A percentile compares a stretch with the other conserved stretches of the same genome.
These are phyloP conservation scores for Psittacula echo DNA, from an alignment of 2,797 vertebrate species.

Conservation along the genomic window DNA sequence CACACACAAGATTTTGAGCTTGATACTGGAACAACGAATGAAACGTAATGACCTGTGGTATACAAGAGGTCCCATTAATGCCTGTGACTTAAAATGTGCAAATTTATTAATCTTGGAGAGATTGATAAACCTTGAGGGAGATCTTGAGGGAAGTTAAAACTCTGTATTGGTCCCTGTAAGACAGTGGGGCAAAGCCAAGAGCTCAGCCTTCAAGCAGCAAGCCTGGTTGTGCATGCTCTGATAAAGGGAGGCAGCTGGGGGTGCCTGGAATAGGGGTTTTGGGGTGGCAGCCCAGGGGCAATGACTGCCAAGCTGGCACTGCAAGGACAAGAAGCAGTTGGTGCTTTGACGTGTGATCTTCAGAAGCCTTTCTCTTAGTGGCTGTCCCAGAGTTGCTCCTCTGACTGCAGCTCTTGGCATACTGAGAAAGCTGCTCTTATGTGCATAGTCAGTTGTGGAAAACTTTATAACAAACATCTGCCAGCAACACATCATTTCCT, in stretches of 20 bases:
- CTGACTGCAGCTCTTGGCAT: background rate
- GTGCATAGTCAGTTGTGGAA: background rate
- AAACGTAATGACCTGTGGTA: background rate
- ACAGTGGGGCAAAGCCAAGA: background rate
- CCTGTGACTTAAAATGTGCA: background rate
- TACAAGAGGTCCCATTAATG: background rate
- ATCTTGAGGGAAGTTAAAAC: background rate
- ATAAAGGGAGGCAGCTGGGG: background rate
- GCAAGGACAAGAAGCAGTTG: background rate
- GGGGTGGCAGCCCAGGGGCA: background rate
- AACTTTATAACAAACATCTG: constrained; percentile 17
- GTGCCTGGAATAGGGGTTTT: background rate
- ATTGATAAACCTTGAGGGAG: background rate
- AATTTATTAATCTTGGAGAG: background rate
- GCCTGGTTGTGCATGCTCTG: background rate
- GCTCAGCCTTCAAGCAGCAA: background rate
- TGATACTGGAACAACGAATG: background rate
- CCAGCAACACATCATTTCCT: constrained; percentile 25
- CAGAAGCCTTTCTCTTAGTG: background rate
- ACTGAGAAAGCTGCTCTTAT: background rate
- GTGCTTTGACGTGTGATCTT: background rate
- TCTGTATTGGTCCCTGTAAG: background rate
- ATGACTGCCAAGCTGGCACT: background rate
- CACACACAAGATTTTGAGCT: background rate
- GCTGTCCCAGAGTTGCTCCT: background rate